A percentile compares a stretch with the other conserved stretches of the same genome.
Conservation (phyloP, 2,797 vertebrate genomes). For the Scomberomorus guttatus region DNA sequence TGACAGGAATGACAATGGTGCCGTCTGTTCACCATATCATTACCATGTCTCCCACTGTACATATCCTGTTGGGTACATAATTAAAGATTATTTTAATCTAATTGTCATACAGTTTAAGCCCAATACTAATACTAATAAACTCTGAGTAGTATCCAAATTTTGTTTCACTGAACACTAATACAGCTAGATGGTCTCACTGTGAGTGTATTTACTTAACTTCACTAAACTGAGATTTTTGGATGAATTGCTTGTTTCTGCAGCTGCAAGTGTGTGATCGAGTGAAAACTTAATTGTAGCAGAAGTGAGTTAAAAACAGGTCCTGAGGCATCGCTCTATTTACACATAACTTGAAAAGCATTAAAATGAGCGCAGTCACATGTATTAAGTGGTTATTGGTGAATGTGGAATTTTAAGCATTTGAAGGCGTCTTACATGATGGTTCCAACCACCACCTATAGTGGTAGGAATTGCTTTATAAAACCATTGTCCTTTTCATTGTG, state of each 20-base stretch:
- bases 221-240: neutral
- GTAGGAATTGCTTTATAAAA: constrained; percentile 8
- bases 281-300: neutral
- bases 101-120: constrained; percentile 61
- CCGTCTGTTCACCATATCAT: constrained; percentile 78
- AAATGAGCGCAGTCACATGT: neutral
- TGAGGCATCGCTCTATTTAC: neutral
- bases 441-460: neutral
- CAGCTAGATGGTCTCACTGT: constrained; percentile 11
- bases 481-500: neutral
- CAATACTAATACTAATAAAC: constrained; percentile 61
- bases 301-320: neutral
- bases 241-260: neutral
- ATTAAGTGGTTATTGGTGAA: constrained; percentile 1
- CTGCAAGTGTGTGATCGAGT: neutral
- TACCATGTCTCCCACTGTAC: constrained; percentile 71
- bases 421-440: neutral
- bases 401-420: neutral
- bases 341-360: constrained; percentile 9
- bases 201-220: neutral
- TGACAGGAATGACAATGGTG: constrained; percentile 73
- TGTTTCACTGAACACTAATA: constrained; percentile 30
- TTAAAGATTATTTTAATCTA: constrained; percentile 76
- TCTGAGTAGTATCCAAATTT: constrained; percentile 42
- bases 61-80: constrained; percentile 60